phyloP scores from a whole-genome alignment of 1,140 invertebrate genomes.

The Zaprionus davidi region DNA sequence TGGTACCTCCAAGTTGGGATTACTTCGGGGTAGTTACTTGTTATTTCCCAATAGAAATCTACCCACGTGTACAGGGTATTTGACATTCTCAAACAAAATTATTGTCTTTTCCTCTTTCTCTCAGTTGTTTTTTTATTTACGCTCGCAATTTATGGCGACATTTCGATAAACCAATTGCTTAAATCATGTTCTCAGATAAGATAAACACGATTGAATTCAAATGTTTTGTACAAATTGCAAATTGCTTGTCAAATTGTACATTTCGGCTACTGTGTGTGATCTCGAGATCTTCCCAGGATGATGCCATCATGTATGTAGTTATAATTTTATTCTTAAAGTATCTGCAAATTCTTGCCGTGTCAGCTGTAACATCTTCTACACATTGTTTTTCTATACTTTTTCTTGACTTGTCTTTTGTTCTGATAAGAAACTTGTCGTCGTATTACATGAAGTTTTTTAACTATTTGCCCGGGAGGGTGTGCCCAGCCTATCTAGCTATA shows the following conservation, averaged over 20 bases:
- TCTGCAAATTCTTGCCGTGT: not conserved
- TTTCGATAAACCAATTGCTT: conserved; percentile 15
- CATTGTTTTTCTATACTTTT: not conserved
- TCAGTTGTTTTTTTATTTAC: conserved; percentile 7
- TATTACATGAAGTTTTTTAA: conserved; percentile 25
- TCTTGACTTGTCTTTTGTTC: not conserved
- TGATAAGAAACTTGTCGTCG: conserved; percentile 29
- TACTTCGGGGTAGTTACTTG: not conserved
- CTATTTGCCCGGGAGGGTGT: conserved; percentile 17
- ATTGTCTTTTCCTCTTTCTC: not conserved
- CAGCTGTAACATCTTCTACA: not conserved
- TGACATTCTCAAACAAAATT: not conserved
- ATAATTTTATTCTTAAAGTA: not conserved
- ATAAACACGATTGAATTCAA: not conserved
- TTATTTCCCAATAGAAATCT: not conserved
- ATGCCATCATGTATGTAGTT: too few relatives aligned
- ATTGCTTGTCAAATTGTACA: conserved; percentile 3
- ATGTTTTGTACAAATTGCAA: conserved; percentile 2
- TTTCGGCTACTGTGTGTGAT: conserved; percentile 6
- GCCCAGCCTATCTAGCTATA: not conserved
- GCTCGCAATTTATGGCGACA: conserved; percentile 9
- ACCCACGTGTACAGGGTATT: conserved; percentile 2
- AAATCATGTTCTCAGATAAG: conserved; percentile 9
- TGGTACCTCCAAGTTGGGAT: not conserved
- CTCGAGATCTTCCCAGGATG: not conserved